A percentile compares a stretch with the other conserved stretches of the same genome.
These are phyloP conservation scores for Himalopsyche tibetana DNA, from an alignment of 2,888 invertebrate genomes.

Conservation along the genomic window DNA sequence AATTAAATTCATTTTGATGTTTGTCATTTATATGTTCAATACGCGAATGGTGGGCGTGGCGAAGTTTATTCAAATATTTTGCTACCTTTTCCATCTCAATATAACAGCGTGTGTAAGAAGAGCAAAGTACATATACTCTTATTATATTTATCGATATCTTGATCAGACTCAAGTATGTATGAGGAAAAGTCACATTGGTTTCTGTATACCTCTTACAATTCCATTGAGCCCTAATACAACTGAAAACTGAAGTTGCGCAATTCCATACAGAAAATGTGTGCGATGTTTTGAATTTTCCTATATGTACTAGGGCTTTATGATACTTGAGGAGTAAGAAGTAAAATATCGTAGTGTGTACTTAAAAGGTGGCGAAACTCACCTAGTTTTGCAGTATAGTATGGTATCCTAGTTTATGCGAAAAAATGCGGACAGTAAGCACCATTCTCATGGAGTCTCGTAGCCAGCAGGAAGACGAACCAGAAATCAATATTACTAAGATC, in stretches of 20 bases:
- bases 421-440: conserved; percentile 37
- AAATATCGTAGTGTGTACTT: neutral
- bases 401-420: conserved; percentile 32
- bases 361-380: neutral
- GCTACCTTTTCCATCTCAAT: neutral
- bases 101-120: neutral
- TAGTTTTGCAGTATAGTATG: conserved; percentile 7
- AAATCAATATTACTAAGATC: neutral
- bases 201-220: neutral
- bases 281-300: conserved; percentile 42
- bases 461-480: conserved; percentile 43
- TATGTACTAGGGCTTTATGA: conserved; percentile 29
- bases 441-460: conserved; percentile 37
- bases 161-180: neutral
- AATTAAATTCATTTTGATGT: no score
- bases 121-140: neutral
- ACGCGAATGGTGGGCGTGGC: neutral
- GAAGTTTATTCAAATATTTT: neutral
- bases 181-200: neutral
- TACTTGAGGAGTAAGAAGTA: neutral
- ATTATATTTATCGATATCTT: neutral
- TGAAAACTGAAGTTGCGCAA: conserved; percentile 32
- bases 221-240: conserved; percentile 15
- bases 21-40: no score
- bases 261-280: conserved; percentile 43